Evolutionary conservation across 1,140 invertebrate species (phyloP).

Genomic region (Samia ricini): DNA sequence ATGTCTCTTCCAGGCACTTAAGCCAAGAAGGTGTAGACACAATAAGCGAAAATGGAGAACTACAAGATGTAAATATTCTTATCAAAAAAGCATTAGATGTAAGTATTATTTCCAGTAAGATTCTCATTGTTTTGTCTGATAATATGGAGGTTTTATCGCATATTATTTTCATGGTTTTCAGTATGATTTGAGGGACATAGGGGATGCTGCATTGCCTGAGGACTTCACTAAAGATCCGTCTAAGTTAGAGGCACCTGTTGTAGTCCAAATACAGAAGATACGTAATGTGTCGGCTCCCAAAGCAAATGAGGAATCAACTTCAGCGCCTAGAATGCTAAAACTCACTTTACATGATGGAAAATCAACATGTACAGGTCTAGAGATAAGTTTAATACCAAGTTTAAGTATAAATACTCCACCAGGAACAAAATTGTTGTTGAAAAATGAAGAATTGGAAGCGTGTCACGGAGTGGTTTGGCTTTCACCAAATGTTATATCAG

Average conservation of each 20-base stretch:
- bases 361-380: slow-evolving; percentile 85
- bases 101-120: slow-evolving; percentile 65
- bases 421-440: slow-evolving; percentile 84
- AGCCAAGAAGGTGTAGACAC: slow-evolving; percentile 82
- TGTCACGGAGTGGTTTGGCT: slow-evolving; percentile 86
- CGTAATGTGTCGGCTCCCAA: slow-evolving; percentile 94
- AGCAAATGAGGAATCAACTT: slow-evolving; percentile 90
- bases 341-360: slow-evolving; percentile 91
- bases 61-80: slow-evolving; percentile 80
- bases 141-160: slow-evolving; percentile 8
- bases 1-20: slow-evolving; percentile 80
- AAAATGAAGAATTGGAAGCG: slow-evolving; percentile 75
- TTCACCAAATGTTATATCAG: slow-evolving; percentile 80
- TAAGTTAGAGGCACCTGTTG: slow-evolving; percentile 82
- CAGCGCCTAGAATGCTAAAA: slow-evolving; percentile 89
- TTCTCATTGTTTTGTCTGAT: slow-evolving; percentile 9
- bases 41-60: slow-evolving; percentile 82
- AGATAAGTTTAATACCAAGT: slow-evolving; percentile 82
- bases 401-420: slow-evolving; percentile 87
- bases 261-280: slow-evolving; percentile 93
- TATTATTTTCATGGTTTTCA: slow-evolving; percentile 69
- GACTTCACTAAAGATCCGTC: slow-evolving; percentile 80
- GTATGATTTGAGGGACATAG: slow-evolving; percentile 89
- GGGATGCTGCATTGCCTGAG: slow-evolving; percentile 79
- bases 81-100: slow-evolving; percentile 86